Base-by-base conservation (phyloP, 2,888 invertebrate genomes). In the Platerodrilus igneus region DNA sequence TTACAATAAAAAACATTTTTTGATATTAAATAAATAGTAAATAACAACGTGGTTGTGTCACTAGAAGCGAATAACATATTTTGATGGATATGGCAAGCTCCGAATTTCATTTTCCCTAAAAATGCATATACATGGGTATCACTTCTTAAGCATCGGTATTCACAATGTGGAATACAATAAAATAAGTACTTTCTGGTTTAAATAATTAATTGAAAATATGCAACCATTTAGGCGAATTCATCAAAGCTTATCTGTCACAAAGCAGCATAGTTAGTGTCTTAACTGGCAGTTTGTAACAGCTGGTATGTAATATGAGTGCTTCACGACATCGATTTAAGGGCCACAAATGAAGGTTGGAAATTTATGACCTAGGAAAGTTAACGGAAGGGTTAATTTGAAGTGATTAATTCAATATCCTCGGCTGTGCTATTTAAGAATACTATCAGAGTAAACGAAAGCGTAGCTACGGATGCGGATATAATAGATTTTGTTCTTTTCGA, bases 321-420 rank as follows among this genome's bases (percentile, higher is more conserved):
- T 47, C 34, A 34, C 43, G 40, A 52, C 56, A 50, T 58, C 57
- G 59, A 63, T 63, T 58, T 58, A 57, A n/a, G 58, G 56, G 56
- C 63, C 58, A 52, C 63, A 64, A 65, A 66, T 66, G 64, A 66
- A 65, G 62, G 64, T 56, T 60, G 48, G 58, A 65, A 64, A 67
- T 67, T 67, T 67, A 67, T 66, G 57, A 63, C 63, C 58, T 57
- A 56, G 63, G 63, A 64, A 63, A 65, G 63, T 66, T 65, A 64
- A 64, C 60, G 62, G 57, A 66, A 66, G 67, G 66, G 65, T 67
- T 67, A 65, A 66, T 67, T 66, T 63, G 55, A 60, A 56, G 60
- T 57, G 59, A 67, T 67, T 66, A 67, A 64, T 66, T 62, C 59
- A 56, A 53, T 56, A 64, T 66, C 57, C 43, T 46, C 25, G 19